Conservation (phyloP, 2,113 vertebrate species). For the Oreotrochilus melanogaster region DNA sequence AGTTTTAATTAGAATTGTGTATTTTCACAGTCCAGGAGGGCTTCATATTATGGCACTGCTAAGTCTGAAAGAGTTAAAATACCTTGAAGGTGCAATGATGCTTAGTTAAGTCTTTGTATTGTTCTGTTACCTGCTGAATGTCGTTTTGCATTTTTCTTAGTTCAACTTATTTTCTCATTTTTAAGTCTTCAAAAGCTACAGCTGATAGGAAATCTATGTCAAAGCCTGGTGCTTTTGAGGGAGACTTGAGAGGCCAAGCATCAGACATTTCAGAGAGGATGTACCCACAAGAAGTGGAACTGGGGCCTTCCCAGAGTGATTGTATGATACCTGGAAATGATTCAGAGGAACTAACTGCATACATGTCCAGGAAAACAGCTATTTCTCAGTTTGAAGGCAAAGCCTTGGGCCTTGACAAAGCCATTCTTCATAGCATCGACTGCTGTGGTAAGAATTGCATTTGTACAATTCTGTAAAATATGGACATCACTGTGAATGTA, state of each 20-base stretch:
- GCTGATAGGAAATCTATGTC: conserved; percentile 88
- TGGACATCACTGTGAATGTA: neutral
- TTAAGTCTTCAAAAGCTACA: conserved; percentile 91
- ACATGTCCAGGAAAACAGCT: conserved; percentile 92
- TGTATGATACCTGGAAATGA: conserved; percentile 87
- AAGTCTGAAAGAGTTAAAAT: neutral
- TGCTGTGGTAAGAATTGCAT: conserved; percentile 87
- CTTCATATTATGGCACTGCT: neutral
- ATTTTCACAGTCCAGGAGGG: neutral
- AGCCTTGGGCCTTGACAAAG: conserved; percentile 95
- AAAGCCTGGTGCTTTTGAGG: conserved; percentile 87
- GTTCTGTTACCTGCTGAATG: neutral
- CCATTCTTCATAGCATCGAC: conserved; percentile 97
- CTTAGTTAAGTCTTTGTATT: neutral
- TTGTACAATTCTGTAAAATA: neutral
- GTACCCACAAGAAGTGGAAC: conserved; percentile 85
- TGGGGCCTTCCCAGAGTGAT: conserved; percentile 86
- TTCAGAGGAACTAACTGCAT: conserved; percentile 88
- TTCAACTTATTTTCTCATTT: conserved; percentile 16
- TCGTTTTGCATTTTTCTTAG: neutral
- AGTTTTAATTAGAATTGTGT: neutral
- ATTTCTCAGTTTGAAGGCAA: conserved; percentile 96
- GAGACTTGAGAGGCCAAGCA: conserved; percentile 85
- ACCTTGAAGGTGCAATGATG: neutral
- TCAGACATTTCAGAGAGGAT: conserved; percentile 84